phyloP scores from a whole-genome alignment of 92 coral and sea anemone species.

The Ricordea florida region DNA sequence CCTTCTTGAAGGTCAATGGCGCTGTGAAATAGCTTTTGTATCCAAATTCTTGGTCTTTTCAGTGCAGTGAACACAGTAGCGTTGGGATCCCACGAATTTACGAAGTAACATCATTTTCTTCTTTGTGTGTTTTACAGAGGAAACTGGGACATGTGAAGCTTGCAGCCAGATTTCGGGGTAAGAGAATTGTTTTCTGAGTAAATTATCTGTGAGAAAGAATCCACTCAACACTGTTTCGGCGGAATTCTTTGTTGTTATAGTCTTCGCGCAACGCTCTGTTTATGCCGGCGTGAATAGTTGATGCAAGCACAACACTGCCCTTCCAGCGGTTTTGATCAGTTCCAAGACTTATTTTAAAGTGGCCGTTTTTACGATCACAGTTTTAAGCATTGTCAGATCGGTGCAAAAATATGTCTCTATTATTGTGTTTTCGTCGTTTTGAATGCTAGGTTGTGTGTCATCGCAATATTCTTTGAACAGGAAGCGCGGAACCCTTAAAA shows the following conservation, averaged over 20 bases:
- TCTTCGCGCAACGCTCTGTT: slow-evolving; percentile 14
- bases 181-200: slow-evolving; percentile 20
- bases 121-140: slow-evolving; percentile 71
- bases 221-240: not conserved
- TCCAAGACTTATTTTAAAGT: not conserved
- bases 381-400: not conserved
- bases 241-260: not conserved
- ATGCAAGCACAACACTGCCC: not conserved
- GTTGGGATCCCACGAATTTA: slow-evolving; percentile 42
- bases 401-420: too few relatives aligned
- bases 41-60: slow-evolving; percentile 1
- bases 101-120: slow-evolving; percentile 11
- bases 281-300: slow-evolving; percentile 44
- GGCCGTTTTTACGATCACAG: not conserved
- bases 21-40: not conserved
- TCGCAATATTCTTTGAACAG: slow-evolving; percentile 37
- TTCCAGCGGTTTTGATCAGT: not conserved
- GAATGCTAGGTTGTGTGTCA: too few relatives aligned
- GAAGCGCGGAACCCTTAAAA: slow-evolving; percentile 44
- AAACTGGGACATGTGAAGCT: slow-evolving; percentile 90
- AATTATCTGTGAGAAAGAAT: not conserved
- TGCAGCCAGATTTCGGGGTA: slow-evolving; percentile 89
- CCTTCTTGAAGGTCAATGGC: slow-evolving; percentile 90
- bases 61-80: slow-evolving; percentile 54
- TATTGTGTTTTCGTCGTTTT: too few relatives aligned